Evolutionary conservation across 2,888 invertebrate genomes (phyloP).

Genomic region (Clepsis dumicolana): DNA sequence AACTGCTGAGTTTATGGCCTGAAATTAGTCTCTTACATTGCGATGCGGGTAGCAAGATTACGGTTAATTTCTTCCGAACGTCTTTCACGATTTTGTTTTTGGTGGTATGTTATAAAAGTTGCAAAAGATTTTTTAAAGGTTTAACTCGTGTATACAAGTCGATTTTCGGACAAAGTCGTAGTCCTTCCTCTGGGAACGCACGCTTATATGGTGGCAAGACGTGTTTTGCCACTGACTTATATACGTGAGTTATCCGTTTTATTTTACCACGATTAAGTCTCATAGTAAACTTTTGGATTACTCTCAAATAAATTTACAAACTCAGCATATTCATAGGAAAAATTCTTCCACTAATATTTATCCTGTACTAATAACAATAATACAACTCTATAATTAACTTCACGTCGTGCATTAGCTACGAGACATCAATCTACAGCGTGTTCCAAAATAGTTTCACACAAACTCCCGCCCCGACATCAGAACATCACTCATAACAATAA

Average conservation of each 20-base stretch:
- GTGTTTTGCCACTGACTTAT: no score
- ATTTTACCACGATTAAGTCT: no score
- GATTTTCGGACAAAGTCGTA: no score
- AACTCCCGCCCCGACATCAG: not conserved
- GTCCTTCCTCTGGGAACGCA: no score
- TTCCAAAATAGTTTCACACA: not conserved
- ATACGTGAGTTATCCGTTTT: no score
- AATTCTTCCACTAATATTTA: not conserved
- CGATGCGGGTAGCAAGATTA: conserved; percentile 4
- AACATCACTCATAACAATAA: conserved; percentile 32
- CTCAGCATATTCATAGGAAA: no score
- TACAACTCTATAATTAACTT: not conserved
- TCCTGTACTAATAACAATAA: not conserved
- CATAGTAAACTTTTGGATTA: no score
- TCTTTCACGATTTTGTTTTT: not conserved
- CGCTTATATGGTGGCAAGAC: no score
- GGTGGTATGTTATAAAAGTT: not conserved
- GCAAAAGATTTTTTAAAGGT: no score
- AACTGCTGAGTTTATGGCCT: not conserved
- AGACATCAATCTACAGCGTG: not conserved
- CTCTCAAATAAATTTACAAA: no score
- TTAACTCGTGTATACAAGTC: no score
- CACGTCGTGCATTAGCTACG: not conserved
- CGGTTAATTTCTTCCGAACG: not conserved
- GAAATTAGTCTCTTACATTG: not conserved